Evolutionary conservation across 2,888 invertebrate species (phyloP), one percentile per base, ranked within the genome.

Genomic region (Euplagia quadripunctaria): DNA sequence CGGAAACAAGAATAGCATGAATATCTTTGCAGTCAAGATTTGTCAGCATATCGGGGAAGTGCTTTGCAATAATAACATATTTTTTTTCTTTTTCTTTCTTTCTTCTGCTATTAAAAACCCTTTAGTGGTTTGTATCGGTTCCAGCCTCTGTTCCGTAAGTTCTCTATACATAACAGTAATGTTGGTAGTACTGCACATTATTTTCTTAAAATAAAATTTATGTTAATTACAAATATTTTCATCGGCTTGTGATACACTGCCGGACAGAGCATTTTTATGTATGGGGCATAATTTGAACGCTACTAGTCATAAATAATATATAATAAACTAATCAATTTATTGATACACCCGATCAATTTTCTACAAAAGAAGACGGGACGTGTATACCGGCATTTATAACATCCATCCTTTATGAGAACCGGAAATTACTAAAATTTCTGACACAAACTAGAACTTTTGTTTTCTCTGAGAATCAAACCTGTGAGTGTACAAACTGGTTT

Each of bases 341-440:
- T 64, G 51, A 7, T n/a, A 52, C 51, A 49, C 41, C 7, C 20
- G 12, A 42, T 51, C 51, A 52, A 64, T 64, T 51, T 64, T 63
- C 46, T 41, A 31, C 17, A 31, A 51, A 63, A 49, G 49, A 42
- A 70, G 63, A 63, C 69, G 49, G 58, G 12, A 63, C 31, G 58
- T 9, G 20, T 68, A 61, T n/a, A 42, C 70, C 42, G 46, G 14
- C 58, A 66, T 49, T 31, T 64, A 71, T 52, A 52, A 71, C 71
- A 58, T 66, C 66, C 52, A 41, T 42, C 31, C 55, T 71, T 70
- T 71, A 71, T 31, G 65, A 43, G 31, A 65, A 66, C 58, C 71
- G 71, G 71, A 71, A 70, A 70, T 70, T 64, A 52, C 70, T 16
- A 51, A 16, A 70, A 52, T 41, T 49, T 63, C 64, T 55, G 41